Conservation (phyloP, 2,888 invertebrate genomes). For the Digitonthophagus gazella region DNA sequence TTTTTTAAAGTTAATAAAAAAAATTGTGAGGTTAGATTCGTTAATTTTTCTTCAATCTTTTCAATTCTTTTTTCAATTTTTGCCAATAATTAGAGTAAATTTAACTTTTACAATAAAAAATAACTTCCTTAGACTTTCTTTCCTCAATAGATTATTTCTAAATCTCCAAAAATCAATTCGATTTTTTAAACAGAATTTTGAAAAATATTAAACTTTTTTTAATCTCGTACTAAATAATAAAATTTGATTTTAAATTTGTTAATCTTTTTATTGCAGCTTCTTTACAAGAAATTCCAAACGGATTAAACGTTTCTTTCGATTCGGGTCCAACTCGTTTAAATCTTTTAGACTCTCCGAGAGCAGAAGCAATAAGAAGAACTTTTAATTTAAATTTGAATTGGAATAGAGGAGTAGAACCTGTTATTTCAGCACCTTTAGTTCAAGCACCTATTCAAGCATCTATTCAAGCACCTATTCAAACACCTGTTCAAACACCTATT, state of each 20-base stretch:
- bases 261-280: conserved; percentile 10
- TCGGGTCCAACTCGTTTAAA: conserved; percentile 22
- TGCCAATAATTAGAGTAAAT: no score
- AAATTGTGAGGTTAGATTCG: no score
- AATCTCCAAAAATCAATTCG: background rate
- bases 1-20: no score
- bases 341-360: conserved; percentile 24
- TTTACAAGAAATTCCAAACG: conserved; percentile 1
- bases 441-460: conserved; percentile 33
- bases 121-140: no score
- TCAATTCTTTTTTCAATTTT: no score
- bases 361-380: conserved; percentile 46
- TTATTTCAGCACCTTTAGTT: conserved; percentile 17
- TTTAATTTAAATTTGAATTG: conserved; percentile 49
- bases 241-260: background rate
- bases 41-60: no score
- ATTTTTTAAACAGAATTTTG: no score
- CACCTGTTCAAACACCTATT: conserved; percentile 32
- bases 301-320: conserved; percentile 20
- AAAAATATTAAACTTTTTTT: background rate
- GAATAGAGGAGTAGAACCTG: conserved; percentile 41
- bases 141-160: no score
- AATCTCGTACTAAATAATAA: background rate
- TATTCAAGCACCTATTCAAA: conserved; percentile 32
- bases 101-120: no score